Percentiles rank a stretch among this genome's conserved stretches.
phyloP scores from a whole-genome alignment of 2,797 vertebrate species.

The Rhincodon typus region DNA sequence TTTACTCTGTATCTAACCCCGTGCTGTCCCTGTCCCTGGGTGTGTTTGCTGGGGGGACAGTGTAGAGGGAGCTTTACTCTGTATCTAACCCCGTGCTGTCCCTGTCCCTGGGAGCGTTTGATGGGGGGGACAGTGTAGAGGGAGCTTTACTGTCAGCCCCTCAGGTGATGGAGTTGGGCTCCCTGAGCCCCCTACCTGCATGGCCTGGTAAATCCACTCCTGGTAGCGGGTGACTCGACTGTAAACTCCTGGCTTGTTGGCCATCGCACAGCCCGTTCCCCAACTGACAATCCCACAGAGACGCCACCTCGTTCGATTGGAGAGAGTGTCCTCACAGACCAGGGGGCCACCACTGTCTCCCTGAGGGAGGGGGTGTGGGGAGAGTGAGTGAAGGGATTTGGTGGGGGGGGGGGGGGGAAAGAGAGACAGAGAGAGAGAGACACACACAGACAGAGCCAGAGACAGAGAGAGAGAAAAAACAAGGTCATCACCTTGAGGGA shows the following conservation, averaged over 20 bases:
- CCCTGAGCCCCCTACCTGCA: conserved; percentile 63
- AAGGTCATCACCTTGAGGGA: too few relatives aligned
- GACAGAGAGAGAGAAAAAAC: neutral
- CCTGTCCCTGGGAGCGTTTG: too few relatives aligned
- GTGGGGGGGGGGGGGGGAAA: too few relatives aligned
- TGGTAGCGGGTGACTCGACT: conserved; percentile 77
- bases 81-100: too few relatives aligned
- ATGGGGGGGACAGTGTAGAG: too few relatives aligned
- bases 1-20: too few relatives aligned
- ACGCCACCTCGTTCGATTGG: conserved; percentile 70
- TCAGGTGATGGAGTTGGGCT: too few relatives aligned
- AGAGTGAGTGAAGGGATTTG: too few relatives aligned
- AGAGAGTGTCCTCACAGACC: conserved; percentile 75
- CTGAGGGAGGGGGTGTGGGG: conserved; percentile 47
- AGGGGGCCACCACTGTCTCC: conserved; percentile 86
- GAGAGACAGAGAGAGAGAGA: neutral
- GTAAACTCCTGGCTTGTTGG: conserved; percentile 84
- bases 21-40: too few relatives aligned
- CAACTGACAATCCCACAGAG: conserved; percentile 83
- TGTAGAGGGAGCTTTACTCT: too few relatives aligned
- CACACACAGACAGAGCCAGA: neutral
- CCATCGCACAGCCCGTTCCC: conserved; percentile 81
- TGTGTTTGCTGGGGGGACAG: too few relatives aligned
- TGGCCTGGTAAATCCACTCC: conserved; percentile 79
- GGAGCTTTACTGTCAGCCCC: too few relatives aligned